Percentiles rank a stretch among this genome's conserved stretches.
These are phyloP conservation scores for Phengaris alcon DNA, from an alignment of 2,888 invertebrate species.

Conservation along the genomic window DNA sequence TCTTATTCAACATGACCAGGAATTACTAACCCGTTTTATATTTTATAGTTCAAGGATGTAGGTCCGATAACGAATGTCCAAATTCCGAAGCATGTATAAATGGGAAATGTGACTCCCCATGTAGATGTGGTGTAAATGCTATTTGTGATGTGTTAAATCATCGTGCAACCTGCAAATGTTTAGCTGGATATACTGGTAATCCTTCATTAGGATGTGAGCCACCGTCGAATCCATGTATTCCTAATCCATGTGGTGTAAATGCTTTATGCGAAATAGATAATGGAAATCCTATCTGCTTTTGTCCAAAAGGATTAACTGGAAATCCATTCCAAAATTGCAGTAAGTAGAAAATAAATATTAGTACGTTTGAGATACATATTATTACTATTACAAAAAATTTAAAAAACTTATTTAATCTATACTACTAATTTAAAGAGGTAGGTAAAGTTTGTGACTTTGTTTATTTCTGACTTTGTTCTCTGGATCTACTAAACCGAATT, in stretches of 20 bases:
- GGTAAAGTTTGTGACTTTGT: too few relatives aligned
- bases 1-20: neutral
- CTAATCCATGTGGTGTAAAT: slow-evolving; percentile 92
- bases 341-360: slow-evolving; percentile 73
- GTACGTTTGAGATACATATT: too few relatives aligned
- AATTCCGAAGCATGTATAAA: slow-evolving; percentile 88
- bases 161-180: slow-evolving; percentile 88
- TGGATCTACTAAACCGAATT: too few relatives aligned
- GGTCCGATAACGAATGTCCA: slow-evolving; percentile 84
- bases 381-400: too few relatives aligned
- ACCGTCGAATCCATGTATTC: slow-evolving; percentile 88
- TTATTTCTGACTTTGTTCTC: too few relatives aligned
- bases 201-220: slow-evolving; percentile 84
- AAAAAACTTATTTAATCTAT: too few relatives aligned
- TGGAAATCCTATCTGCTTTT: slow-evolving; percentile 92
- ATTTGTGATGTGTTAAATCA: slow-evolving; percentile 90
- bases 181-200: slow-evolving; percentile 89
- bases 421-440: too few relatives aligned
- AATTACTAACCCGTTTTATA: slow-evolving; percentile 1
- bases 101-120: slow-evolving; percentile 87
- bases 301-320: slow-evolving; percentile 93
- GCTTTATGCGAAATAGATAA: slow-evolving; percentile 91
- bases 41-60: slow-evolving; percentile 83
- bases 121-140: slow-evolving; percentile 88
- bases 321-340: slow-evolving; percentile 95